These are phyloP conservation scores for Falco rusticolus DNA, from an alignment of 2,797 vertebrate genomes.

Conservation along the genomic window DNA sequence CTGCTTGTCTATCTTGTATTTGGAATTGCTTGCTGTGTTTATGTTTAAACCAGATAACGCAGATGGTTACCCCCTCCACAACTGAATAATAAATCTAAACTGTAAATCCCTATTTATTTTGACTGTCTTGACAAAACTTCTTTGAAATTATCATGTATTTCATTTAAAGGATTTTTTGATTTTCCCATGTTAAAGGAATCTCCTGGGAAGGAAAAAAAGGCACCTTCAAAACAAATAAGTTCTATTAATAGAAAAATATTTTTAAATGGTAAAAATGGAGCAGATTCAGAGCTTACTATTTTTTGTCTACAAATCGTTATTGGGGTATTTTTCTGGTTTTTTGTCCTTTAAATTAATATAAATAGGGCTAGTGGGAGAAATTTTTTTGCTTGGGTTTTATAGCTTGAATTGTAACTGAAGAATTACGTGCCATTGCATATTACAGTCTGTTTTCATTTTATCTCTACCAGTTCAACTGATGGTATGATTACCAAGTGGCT, in stretches of 20 bases:
- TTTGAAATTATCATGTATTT: conserved; percentile 44
- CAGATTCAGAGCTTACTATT: not conserved
- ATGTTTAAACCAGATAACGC: conserved; percentile 38
- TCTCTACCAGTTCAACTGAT: not conserved
- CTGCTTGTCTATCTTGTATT: not conserved
- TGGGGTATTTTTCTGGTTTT: not conserved
- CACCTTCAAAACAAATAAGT: not conserved
- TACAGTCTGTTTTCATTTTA: not conserved
- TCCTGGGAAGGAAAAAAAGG: not conserved
- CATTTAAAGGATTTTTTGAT: not conserved
- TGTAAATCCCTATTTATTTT: conserved; percentile 37
- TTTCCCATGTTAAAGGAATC: conserved; percentile 28
- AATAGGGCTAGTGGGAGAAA: not conserved
- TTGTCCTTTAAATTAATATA: not conserved
- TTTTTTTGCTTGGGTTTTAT: not conserved
- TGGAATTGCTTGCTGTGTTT: conserved; percentile 5
- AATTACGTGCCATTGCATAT: not conserved
- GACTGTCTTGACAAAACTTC: not conserved
- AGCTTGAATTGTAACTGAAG: not conserved
- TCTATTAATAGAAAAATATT: conserved; percentile 23
- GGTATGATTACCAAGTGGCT: not conserved
- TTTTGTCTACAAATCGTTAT: not conserved
- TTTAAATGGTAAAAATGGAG: not conserved
- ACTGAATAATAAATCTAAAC: conserved; percentile 47
- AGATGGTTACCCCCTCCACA: conserved; percentile 17